Evolutionary conservation across 2,888 invertebrate genomes (phyloP).

Genomic region (Phania funesta): DNA sequence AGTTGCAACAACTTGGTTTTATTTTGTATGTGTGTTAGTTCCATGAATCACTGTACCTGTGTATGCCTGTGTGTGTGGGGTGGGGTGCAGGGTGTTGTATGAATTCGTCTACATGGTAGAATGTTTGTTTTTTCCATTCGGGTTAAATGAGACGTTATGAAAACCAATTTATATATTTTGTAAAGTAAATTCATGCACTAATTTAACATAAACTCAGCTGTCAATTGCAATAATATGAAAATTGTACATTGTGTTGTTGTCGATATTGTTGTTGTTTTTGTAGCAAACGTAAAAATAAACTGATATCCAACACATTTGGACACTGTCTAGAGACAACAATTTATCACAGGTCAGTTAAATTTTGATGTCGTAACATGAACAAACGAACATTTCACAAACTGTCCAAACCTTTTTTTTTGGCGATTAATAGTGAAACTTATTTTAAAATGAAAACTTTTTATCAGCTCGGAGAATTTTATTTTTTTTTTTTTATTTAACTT

Average conservation of each 20-base stretch:
- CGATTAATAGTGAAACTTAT: background rate
- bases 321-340: conserved; percentile 13
- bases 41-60: background rate
- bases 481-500: too few species aligned
- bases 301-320: background rate
- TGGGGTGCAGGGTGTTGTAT: background rate
- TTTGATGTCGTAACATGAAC: background rate
- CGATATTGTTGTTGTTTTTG: conserved; percentile 16
- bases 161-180: conserved; percentile 65
- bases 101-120: too few species aligned
- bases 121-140: conserved; percentile 56
- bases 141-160: conserved; percentile 66
- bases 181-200: conserved; percentile 64
- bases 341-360: conserved; percentile 18
- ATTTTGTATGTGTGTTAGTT: conserved; percentile 20
- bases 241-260: conserved; percentile 11
- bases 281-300: background rate
- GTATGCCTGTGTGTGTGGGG: background rate
- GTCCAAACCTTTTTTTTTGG: background rate
- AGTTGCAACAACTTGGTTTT: conserved; percentile 12
- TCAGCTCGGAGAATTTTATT: background rate
- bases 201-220: conserved; percentile 67
- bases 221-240: conserved; percentile 60
- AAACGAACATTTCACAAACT: conserved; percentile 3
- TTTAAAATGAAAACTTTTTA: background rate